Conservation (phyloP, 1,140 invertebrate species). For the Apis florea region DNA sequence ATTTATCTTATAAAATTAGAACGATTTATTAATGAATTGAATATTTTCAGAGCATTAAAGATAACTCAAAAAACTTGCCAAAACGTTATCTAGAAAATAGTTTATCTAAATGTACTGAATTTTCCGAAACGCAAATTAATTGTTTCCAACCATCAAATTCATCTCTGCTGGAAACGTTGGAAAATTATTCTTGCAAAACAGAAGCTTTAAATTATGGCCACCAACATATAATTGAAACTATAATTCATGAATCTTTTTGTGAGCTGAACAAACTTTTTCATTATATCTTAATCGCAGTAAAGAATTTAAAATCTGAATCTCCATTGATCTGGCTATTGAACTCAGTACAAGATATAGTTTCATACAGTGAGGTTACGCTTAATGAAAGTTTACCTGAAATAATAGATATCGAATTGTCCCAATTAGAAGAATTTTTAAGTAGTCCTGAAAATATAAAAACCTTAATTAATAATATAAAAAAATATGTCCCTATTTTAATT, state of each 20-base stretch:
- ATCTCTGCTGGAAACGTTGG: background rate
- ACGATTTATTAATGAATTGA: background rate
- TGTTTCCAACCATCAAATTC: background rate
- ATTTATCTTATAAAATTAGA: background rate
- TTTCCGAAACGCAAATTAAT: background rate
- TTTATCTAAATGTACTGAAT: no score
- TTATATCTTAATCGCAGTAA: background rate
- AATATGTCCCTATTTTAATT: background rate
- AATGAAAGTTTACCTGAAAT: background rate
- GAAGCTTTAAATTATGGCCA: conserved; percentile 37
- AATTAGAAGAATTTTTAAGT: background rate
- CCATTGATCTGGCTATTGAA: background rate
- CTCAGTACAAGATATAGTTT: background rate
- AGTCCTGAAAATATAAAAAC: background rate
- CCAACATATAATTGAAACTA: background rate
- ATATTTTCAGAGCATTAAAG: conserved; percentile 17
- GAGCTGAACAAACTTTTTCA: conserved; percentile 34
- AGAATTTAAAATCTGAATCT: conserved; percentile 26
- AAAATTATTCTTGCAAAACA: conserved; percentile 18
- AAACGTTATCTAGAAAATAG: conserved; percentile 8
- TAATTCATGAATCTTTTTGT: conserved; percentile 47
- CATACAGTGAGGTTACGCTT: fast-evolving
- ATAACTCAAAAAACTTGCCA: background rate
- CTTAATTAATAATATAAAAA: background rate
- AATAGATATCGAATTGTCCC: background rate